phyloP scores from a whole-genome alignment of 2,797 vertebrate genomes.

The Luscinia megarhynchos region DNA sequence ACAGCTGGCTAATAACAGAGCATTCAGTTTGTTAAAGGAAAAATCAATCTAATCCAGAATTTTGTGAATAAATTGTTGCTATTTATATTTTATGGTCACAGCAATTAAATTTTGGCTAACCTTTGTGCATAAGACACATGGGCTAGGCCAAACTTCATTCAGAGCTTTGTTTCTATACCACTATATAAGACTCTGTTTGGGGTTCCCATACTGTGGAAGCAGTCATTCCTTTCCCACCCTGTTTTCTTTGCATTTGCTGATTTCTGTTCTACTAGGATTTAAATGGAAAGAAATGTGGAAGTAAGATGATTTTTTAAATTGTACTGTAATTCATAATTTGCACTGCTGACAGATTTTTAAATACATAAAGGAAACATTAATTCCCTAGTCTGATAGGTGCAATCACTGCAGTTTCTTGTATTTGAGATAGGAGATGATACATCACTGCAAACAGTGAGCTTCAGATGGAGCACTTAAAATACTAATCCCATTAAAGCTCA shows the following conservation, averaged over 20 bases:
- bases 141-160: neutral
- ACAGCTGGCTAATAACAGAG: constrained; percentile 21
- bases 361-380: neutral
- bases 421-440: constrained; percentile 4
- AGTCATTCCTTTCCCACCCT: neutral
- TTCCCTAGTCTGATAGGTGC: neutral
- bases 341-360: constrained; percentile 13
- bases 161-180: constrained; percentile 13
- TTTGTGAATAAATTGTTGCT: constrained; percentile 72
- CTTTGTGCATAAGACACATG: neutral
- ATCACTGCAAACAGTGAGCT: neutral
- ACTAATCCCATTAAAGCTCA: neutral
- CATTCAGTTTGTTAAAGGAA: constrained; percentile 2
- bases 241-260: neutral
- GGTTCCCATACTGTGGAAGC: neutral
- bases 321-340: constrained; percentile 27
- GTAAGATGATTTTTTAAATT: neutral
- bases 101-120: neutral
- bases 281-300: neutral
- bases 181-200: neutral
- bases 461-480: constrained; percentile 21
- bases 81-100: constrained; percentile 68
- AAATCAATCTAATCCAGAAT: constrained; percentile 18
- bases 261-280: neutral
- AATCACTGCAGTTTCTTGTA: neutral